Base-by-base conservation (phyloP, 2,888 invertebrate species). In the Latrodectus elegans region DNA sequence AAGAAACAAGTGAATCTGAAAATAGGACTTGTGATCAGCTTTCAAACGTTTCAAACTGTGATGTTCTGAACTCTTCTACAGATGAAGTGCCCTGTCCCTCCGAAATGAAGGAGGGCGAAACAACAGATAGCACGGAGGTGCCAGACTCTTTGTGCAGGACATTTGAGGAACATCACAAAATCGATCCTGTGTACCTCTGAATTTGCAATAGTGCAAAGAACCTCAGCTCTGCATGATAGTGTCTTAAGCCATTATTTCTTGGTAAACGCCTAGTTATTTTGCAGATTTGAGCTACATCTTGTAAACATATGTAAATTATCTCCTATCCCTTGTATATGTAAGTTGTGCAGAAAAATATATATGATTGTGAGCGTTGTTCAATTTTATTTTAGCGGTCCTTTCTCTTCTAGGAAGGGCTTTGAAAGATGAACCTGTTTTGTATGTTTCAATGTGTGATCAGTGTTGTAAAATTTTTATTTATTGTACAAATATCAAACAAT, bases 401-500 rank as follows among this genome's bases (percentile, higher is more conserved):
- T 38, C 38, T 26, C n/a, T 72, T n/a, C 52, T 12, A 68, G 22
- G 67, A 65, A 67, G 17, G 83, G 64, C 65, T 72, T 73, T 52
- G 75, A 14, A 75, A 22, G 64, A 53, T 51, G 55, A 68, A 17
- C 38, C n/a, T 60, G 79, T 71, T 75, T 82, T 74, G 22, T 83
- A 67, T 84, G 83, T 83, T 65, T 22, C 22, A 72, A 53, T 84
- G 81, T 74, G 86, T 86, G 86, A 76, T 81, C 65, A 81, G 80
- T 84, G 68, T 75, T 79, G 86, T 86, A 77, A 81, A 81, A 71
- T 81, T 77, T 76, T 86, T 86, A 86, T 86, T 86, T 86, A 86
- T 86, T 86, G 86, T 86, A 86, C 86, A 86, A 86, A 86, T 77
- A 71, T 51, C 68, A 17, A 51, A 53, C 77, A 71, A 64, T 53